Evolutionary conservation across 1,140 invertebrate genomes (phyloP).

Genomic region (Drosophila yakuba): DNA sequence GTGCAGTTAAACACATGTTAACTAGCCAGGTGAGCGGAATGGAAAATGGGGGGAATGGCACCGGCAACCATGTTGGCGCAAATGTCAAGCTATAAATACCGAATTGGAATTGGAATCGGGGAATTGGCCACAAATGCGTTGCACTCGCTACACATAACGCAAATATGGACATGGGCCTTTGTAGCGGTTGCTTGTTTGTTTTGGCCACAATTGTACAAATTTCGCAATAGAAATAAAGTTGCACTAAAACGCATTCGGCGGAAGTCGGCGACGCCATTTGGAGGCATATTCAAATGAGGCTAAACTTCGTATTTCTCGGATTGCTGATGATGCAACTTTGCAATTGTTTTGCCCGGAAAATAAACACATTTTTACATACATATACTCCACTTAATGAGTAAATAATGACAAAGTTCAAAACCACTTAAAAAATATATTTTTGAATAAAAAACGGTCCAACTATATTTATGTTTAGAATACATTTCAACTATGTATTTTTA

Average conservation of each 20-base stretch:
- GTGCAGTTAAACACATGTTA: constrained; percentile 74
- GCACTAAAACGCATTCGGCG: constrained; percentile 73
- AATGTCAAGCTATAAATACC: constrained; percentile 81
- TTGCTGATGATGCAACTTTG: constrained; percentile 52
- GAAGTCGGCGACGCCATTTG: constrained; percentile 24
- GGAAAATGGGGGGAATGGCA: not conserved
- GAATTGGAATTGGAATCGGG: constrained; percentile 72
- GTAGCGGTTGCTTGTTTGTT: constrained; percentile 36
- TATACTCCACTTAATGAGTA: constrained; percentile 40
- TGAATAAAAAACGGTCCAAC: not conserved
- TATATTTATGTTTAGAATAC: not conserved
- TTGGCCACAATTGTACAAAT: constrained; percentile 57
- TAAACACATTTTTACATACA: constrained; percentile 60
- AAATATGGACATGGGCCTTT: constrained; percentile 71
- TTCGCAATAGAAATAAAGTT: constrained; percentile 79
- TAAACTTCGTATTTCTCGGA: constrained; percentile 13
- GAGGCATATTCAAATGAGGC: constrained; percentile 46
- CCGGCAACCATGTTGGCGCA: constrained; percentile 56
- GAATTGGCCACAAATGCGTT: constrained; percentile 75
- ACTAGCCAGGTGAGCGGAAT: constrained; percentile 31
- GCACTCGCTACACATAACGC: constrained; percentile 69
- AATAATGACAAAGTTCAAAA: constrained; percentile 58
- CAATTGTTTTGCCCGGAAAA: constrained; percentile 55
- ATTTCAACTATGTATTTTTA: not conserved
- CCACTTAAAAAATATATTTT: not conserved